These are phyloP conservation scores for Achatina immaculata DNA, from an alignment of 1,140 invertebrate species.

Conservation along the genomic window DNA sequence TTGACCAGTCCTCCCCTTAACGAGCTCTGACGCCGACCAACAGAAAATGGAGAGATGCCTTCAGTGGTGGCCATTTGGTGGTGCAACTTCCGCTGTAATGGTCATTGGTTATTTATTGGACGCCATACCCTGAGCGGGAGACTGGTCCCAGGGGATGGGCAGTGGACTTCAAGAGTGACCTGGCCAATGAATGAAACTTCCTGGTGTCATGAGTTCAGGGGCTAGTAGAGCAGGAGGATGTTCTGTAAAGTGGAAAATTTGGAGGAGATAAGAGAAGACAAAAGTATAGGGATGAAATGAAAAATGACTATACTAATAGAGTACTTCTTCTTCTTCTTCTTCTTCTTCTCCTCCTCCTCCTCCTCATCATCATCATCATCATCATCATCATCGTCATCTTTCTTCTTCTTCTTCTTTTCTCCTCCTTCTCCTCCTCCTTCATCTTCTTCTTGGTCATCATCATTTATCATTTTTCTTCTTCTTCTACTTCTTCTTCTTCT, in stretches of 20 bases:
- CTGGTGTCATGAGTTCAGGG: neutral
- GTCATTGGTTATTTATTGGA: conserved; percentile 17
- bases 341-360: no score
- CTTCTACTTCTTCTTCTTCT: no score
- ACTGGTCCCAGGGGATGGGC: conserved; percentile 11
- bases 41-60: neutral
- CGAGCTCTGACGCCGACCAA: neutral
- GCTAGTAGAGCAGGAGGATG: no score
- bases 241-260: neutral
- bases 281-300: neutral
- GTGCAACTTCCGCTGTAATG: conserved; percentile 9
- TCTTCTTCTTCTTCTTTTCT: no score
- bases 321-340: no score
- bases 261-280: neutral
- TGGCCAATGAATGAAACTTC: conserved; percentile 5
- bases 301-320: neutral
- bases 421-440: no score
- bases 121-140: neutral
- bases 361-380: no score
- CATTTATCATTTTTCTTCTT: no score
- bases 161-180: neutral
- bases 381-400: no score
- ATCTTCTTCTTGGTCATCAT: no score
- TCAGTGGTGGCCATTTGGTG: neutral
- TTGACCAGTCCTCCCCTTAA: neutral